Conservation (phyloP, 2,888 invertebrate genomes). For the Atethmia centrago region DNA sequence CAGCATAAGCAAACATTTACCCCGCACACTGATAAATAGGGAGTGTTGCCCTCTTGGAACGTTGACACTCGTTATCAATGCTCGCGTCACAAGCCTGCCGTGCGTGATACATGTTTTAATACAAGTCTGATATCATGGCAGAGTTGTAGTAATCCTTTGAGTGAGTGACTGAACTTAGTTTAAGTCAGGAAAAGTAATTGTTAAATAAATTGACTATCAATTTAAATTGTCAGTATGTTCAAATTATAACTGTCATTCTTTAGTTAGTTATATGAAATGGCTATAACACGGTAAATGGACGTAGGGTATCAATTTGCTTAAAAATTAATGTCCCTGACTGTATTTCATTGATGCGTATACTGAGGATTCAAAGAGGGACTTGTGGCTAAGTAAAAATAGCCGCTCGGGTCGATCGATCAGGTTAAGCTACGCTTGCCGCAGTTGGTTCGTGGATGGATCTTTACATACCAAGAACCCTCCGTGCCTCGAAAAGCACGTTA, state of each 20-base stretch:
- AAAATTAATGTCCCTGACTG: not conserved
- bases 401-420: no score
- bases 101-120: slow-evolving; percentile 41
- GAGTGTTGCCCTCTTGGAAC: slow-evolving; percentile 55
- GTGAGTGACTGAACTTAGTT: not conserved
- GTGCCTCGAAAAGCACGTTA: no score
- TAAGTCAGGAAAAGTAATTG: not conserved
- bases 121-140: slow-evolving; percentile 1
- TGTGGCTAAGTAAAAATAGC: no score
- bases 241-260: no score
- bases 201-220: not conserved
- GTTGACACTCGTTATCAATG: slow-evolving; percentile 50
- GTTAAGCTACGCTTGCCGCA: no score
- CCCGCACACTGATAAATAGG: not conserved
- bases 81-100: slow-evolving; percentile 21
- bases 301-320: not conserved
- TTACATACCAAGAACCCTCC: no score
- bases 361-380: not conserved
- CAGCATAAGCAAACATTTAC: slow-evolving; percentile 33
- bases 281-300: not conserved
- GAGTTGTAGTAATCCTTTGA: not conserved
- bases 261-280: not conserved
- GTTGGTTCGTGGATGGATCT: no score
- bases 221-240: not conserved
- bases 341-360: not conserved